phyloP scores from a whole-genome alignment of 2,888 invertebrate genomes.

The Melanostoma mellinum region DNA sequence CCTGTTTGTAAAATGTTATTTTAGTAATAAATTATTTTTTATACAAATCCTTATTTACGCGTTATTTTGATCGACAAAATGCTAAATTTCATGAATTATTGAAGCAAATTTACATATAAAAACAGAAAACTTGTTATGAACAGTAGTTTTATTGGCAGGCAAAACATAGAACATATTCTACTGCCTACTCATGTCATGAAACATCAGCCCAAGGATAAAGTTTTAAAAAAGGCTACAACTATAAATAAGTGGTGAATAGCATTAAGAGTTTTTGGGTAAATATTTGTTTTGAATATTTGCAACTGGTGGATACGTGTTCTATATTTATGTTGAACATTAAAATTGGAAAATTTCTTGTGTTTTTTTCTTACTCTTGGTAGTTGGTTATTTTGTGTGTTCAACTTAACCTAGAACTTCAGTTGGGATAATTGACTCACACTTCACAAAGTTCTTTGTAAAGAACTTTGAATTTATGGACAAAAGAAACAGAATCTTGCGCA shows the following conservation, averaged over 20 bases:
- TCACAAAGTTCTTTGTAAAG: not conserved
- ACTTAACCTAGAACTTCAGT: slow-evolving; percentile 11
- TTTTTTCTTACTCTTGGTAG: not conserved
- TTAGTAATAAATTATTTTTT: slow-evolving; percentile 21
- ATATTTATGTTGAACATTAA: slow-evolving; percentile 26
- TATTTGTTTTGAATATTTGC: slow-evolving; percentile 32
- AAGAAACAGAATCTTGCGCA: not conserved
- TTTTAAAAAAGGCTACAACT: slow-evolving; percentile 23
- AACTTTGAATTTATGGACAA: slow-evolving; percentile 29
- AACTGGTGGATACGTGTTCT: not conserved
- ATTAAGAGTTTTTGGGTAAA: slow-evolving; percentile 24
- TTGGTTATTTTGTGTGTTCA: not conserved
- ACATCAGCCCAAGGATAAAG: not conserved
- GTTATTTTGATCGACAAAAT: slow-evolving; percentile 37
- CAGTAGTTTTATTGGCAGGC: not conserved
- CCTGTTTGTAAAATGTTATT: slow-evolving; percentile 19
- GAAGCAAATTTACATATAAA: slow-evolving; percentile 64
- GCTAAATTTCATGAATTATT: slow-evolving; percentile 36
- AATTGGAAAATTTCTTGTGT: slow-evolving; percentile 25
- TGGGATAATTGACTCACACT: slow-evolving; percentile 25
- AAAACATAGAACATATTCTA: not conserved
- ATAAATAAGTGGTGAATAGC: slow-evolving; percentile 29
- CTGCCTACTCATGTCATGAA: not conserved
- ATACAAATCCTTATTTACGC: slow-evolving; percentile 30
- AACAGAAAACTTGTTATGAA: not conserved